A percentile compares a stretch with the other conserved stretches of the same genome.
Evolutionary conservation across 2,113 vertebrate genomes (phyloP).

Genomic region (rat (Rattus norvegicus)): DNA sequence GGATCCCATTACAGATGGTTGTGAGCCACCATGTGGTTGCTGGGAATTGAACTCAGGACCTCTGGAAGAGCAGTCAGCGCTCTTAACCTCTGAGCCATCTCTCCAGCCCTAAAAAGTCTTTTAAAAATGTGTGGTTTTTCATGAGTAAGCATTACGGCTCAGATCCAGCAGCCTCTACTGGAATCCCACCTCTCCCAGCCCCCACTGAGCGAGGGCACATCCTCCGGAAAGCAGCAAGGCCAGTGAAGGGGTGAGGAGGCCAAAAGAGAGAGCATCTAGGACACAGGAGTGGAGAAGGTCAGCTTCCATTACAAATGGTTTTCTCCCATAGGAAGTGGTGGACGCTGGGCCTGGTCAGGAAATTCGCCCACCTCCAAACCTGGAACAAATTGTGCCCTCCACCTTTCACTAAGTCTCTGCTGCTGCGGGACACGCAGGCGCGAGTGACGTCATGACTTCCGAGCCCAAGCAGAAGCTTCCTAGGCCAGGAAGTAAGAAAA

Average conservation of each 20-base stretch:
- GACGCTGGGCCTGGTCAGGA: neutral
- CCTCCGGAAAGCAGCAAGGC: neutral
- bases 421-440: neutral
- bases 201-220: neutral
- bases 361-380: neutral
- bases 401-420: neutral
- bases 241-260: neutral
- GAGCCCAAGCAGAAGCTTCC: neutral
- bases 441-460: fast-evolving
- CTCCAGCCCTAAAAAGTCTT: neutral
- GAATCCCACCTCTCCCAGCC: neutral
- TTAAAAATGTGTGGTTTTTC: neutral
- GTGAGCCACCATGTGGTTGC: too few relatives aligned
- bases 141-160: neutral
- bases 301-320: neutral
- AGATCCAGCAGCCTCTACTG: fast-evolving
- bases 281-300: neutral
- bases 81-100: too few relatives aligned
- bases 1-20: too few relatives aligned
- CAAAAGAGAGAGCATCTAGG: too few relatives aligned
- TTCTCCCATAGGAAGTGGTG: neutral
- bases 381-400: neutral
- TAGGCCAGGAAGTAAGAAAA: neutral
- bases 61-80: too few relatives aligned
- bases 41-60: too few relatives aligned